Percentiles rank a stretch among this genome's conserved stretches.
These are phyloP conservation scores for Spheniscus mendiculus DNA, from an alignment of 2,113 vertebrate species.

Conservation along the genomic window DNA sequence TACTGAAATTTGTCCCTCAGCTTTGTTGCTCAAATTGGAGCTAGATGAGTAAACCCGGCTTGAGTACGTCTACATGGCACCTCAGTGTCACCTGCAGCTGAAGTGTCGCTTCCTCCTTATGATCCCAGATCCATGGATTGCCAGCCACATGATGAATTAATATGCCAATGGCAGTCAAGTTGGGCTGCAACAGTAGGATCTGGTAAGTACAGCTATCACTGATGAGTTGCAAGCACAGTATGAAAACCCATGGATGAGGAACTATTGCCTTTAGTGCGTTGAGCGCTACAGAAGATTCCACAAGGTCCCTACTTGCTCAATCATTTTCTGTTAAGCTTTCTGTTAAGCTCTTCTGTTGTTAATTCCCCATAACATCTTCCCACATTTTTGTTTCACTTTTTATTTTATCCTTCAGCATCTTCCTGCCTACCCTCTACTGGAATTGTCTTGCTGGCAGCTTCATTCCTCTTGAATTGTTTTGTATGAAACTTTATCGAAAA, in stretches of 20 bases:
- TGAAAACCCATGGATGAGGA: background rate
- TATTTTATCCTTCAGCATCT: background rate
- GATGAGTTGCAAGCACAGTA: fast-evolving
- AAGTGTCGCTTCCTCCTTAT: fast-evolving
- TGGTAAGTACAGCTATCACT: background rate
- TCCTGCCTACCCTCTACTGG: background rate
- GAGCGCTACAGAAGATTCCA: background rate
- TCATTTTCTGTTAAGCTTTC: background rate
- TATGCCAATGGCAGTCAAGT: background rate
- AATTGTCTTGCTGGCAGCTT: background rate
- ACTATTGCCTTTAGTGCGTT: background rate
- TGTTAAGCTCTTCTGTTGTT: background rate
- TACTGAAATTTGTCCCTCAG: background rate
- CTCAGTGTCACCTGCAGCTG: background rate
- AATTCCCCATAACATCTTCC: background rate
- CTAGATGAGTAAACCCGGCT: background rate
- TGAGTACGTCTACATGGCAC: background rate
- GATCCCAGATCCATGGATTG: background rate
- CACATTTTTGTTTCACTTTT: background rate
- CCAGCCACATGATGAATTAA: background rate
- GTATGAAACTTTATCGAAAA: background rate
- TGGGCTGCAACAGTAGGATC: background rate
- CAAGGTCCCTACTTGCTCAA: background rate
- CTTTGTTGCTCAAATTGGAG: background rate
- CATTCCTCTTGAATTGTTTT: background rate